Evolutionary conservation across 1,140 invertebrate species (phyloP).

Genomic region (Lutraria rhynchaena): DNA sequence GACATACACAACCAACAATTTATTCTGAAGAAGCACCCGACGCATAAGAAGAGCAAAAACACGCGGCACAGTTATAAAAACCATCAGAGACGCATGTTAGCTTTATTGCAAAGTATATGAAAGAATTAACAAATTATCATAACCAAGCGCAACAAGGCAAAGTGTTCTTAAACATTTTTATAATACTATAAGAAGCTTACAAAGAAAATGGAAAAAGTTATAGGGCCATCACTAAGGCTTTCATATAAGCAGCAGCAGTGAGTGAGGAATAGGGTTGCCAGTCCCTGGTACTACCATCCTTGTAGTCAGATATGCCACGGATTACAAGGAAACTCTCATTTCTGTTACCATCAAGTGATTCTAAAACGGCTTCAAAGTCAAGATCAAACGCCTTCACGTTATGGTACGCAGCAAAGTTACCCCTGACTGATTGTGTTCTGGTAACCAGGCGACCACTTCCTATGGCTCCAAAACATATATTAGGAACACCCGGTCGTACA

Average conservation of each 20-base stretch:
- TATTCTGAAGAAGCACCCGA: too few relatives aligned
- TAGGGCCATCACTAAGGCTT: constrained; percentile 88
- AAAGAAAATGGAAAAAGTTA: too few relatives aligned
- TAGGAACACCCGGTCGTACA: constrained; percentile 58
- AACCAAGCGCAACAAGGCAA: too few relatives aligned
- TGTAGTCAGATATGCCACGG: constrained; percentile 96
- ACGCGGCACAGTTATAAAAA: too few relatives aligned
- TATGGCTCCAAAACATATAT: constrained; percentile 91
- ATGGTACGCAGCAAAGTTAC: constrained; percentile 85
- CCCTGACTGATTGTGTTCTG: constrained; percentile 83
- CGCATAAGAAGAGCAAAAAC: too few relatives aligned
- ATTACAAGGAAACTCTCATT: constrained; percentile 91
- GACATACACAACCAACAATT: too few relatives aligned
- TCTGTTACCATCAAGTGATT: constrained; percentile 93
- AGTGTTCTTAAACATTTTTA: too few relatives aligned
- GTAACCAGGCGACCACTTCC: constrained; percentile 90
- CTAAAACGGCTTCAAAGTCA: constrained; percentile 92
- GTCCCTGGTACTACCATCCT: constrained; percentile 95
- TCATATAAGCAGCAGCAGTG: constrained; percentile 95
- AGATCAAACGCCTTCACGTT: constrained; percentile 94
- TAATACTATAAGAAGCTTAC: too few relatives aligned
- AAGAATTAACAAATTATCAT: too few relatives aligned
- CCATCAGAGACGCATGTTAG: too few relatives aligned
- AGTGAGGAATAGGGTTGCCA: constrained; percentile 97
- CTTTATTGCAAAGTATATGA: too few relatives aligned